Conservation (phyloP, 2,797 vertebrate species). For the Sebastes steindachneri region DNA sequence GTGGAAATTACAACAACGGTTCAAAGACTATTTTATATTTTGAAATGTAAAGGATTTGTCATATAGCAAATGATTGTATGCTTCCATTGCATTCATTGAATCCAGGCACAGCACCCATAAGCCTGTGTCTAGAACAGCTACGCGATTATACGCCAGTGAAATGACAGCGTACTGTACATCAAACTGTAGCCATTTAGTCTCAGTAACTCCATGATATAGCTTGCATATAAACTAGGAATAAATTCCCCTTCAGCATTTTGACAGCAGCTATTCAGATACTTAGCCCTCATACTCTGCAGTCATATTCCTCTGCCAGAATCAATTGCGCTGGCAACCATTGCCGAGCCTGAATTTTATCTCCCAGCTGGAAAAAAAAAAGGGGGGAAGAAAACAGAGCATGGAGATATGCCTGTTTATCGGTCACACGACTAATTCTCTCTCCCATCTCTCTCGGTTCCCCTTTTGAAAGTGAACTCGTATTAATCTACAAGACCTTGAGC, state of each 20-base stretch:
- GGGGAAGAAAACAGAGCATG: conserved; percentile 20
- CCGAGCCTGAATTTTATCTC: conserved; percentile 71
- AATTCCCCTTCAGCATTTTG: conserved; percentile 71
- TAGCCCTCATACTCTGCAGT: conserved; percentile 62
- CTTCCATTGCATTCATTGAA: conserved; percentile 17
- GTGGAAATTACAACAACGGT: conserved; percentile 30
- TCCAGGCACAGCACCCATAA: conserved; percentile 25
- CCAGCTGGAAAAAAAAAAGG: conserved; percentile 7
- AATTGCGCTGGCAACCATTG: conserved; percentile 65
- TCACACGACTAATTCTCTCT: conserved; percentile 60
- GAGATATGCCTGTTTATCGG: conserved; percentile 70
- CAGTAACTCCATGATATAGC: conserved; percentile 62
- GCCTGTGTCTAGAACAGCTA: conserved; percentile 30
- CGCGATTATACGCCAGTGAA: conserved; percentile 48
- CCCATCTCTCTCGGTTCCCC: conserved; percentile 37
- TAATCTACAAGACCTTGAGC: conserved; percentile 66
- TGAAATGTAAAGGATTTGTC: conserved; percentile 51
- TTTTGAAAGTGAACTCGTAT: conserved; percentile 65
- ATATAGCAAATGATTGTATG: conserved; percentile 19
- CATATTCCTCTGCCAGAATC: conserved; percentile 71
- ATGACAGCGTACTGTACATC: conserved; percentile 64
- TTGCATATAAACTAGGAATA: conserved; percentile 69
- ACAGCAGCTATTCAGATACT: conserved; percentile 73
- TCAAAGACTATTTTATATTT: conserved; percentile 29
- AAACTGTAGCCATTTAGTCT: conserved; percentile 63